Evolutionary conservation across 2,888 invertebrate species (phyloP).

Genomic region (Linnaemya vulpina): DNA sequence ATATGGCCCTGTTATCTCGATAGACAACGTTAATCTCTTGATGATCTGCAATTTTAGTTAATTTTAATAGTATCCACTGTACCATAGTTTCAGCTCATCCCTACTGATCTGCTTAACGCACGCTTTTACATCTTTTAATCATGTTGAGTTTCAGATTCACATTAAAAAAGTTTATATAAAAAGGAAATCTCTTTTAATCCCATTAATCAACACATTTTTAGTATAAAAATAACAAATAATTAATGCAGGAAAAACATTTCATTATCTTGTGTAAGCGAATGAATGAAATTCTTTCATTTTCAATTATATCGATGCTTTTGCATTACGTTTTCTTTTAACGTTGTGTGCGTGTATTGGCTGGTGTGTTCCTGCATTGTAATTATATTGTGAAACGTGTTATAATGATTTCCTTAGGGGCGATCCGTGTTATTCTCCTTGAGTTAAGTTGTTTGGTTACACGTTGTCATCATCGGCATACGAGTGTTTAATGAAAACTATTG

Average conservation of each 20-base stretch:
- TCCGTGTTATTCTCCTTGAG: slow-evolving; percentile 26
- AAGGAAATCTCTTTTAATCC: slow-evolving; percentile 57
- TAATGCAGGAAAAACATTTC: slow-evolving; percentile 23
- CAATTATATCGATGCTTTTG: slow-evolving; percentile 47
- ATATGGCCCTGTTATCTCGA: too few species aligned
- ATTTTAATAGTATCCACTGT: neutral
- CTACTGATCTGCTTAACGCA: neutral
- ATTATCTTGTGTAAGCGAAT: neutral
- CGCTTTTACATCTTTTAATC: slow-evolving; percentile 2
- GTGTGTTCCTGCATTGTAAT: slow-evolving; percentile 1
- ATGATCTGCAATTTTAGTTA: too few species aligned
- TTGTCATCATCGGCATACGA: slow-evolving; percentile 32
- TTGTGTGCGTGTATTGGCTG: neutral
- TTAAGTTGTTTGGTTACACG: neutral
- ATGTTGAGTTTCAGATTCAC: slow-evolving; percentile 13
- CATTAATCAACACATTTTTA: slow-evolving; percentile 70
- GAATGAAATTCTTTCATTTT: slow-evolving; percentile 7
- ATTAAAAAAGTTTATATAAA: neutral
- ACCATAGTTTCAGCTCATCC: neutral
- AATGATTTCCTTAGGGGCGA: slow-evolving; percentile 25
- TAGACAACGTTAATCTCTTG: too few species aligned
- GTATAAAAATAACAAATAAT: slow-evolving; percentile 58
- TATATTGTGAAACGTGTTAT: slow-evolving; percentile 27
- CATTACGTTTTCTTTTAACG: neutral
- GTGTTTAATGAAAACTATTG: slow-evolving; percentile 13